These are phyloP conservation scores for Ptychochromis oligacanthus DNA, from an alignment of 2,113 vertebrate genomes.

Conservation along the genomic window DNA sequence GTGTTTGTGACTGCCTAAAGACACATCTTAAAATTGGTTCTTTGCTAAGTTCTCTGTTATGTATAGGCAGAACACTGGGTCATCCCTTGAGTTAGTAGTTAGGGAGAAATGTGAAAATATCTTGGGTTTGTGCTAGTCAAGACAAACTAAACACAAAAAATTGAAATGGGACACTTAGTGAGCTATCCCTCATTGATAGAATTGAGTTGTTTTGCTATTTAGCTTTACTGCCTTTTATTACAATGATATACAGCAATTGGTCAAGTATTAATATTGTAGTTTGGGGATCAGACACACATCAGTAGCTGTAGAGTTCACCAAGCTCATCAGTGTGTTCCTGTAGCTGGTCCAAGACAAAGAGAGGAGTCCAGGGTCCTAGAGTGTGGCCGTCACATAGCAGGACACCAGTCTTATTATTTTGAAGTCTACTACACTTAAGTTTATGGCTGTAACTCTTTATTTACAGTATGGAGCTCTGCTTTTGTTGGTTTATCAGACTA, in stretches of 20 bases:
- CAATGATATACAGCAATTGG: background rate
- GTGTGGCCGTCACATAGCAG: constrained; percentile 14
- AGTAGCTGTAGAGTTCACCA: constrained; percentile 24
- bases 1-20: too few species aligned
- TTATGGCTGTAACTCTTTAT: constrained; percentile 31
- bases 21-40: too few species aligned
- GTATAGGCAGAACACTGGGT: too few species aligned
- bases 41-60: too few species aligned
- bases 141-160: constrained; percentile 52
- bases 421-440: constrained; percentile 35
- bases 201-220: background rate
- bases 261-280: background rate
- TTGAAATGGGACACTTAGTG: background rate
- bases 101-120: constrained; percentile 35
- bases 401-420: constrained; percentile 51
- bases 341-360: constrained; percentile 65
- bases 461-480: constrained; percentile 37
- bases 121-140: constrained; percentile 33
- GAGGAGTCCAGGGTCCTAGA: background rate
- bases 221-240: background rate
- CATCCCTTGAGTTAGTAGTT: too few species aligned
- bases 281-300: background rate
- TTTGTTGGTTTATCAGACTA: constrained; percentile 30
- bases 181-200: constrained; percentile 1
- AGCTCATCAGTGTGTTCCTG: constrained; percentile 49